Conservation (phyloP, 2,888 invertebrate genomes). For the Volucella zonaria region DNA sequence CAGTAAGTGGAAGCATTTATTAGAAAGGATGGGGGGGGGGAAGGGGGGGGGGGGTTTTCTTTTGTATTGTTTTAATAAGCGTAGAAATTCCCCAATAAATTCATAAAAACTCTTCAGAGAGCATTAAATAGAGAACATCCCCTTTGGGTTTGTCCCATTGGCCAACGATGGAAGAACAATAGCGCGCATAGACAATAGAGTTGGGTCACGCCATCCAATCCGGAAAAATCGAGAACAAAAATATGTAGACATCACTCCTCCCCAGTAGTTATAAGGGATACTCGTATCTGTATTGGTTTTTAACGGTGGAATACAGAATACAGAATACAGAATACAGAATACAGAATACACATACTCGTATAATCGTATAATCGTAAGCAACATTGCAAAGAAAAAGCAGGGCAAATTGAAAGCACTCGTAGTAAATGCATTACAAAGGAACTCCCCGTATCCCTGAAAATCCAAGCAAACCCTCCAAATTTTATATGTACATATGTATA, state of each 20-base stretch:
- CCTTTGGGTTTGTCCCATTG: conserved; percentile 59
- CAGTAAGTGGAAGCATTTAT: too few relatives aligned
- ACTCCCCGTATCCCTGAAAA: conserved; percentile 2
- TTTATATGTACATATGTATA: too few relatives aligned
- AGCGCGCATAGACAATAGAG: conserved; percentile 71
- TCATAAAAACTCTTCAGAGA: background rate
- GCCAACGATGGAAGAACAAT: conserved; percentile 63
- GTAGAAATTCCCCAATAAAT: background rate
- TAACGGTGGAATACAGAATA: conserved; percentile 4
- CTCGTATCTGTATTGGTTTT: conserved; percentile 11
- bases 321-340: conserved; percentile 27
- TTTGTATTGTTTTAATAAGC: too few relatives aligned
- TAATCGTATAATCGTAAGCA: background rate
- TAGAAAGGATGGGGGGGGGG: too few relatives aligned
- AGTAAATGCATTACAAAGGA: conserved; percentile 68
- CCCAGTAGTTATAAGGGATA: background rate
- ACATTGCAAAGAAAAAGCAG: conserved; percentile 2
- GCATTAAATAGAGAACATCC: conserved; percentile 40
- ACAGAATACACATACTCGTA: conserved; percentile 20
- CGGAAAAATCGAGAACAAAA: conserved; percentile 37
- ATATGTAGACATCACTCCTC: conserved; percentile 57
- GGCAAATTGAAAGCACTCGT: conserved; percentile 47
- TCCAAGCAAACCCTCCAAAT: background rate
- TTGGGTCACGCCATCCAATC: conserved; percentile 60
- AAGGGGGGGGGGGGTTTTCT: too few relatives aligned